Evolutionary conservation across 2,113 vertebrate species (phyloP).

Genomic region (Axis porcinus): DNA sequence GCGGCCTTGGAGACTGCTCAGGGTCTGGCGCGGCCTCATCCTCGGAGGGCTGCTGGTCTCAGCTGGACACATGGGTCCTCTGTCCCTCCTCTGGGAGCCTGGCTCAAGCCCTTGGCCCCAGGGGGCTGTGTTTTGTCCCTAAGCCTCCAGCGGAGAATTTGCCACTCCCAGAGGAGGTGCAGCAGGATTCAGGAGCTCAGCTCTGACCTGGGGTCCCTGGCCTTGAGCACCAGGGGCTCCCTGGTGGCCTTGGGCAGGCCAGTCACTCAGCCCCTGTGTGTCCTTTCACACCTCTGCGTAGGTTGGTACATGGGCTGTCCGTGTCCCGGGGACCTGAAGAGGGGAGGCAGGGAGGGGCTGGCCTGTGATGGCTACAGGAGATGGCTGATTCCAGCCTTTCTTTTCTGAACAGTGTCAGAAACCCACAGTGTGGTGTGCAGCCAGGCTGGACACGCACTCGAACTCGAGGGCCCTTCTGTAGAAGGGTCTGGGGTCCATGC

Average conservation of each 20-base stretch:
- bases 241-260: not conserved
- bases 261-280: not conserved
- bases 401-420: not conserved
- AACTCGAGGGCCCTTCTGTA: not conserved
- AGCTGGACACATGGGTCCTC: not conserved
- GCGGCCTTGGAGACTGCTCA: not conserved
- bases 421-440: not conserved
- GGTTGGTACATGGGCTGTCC: not conserved
- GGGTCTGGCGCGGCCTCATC: not conserved
- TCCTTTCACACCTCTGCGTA: not conserved
- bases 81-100: not conserved
- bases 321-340: not conserved
- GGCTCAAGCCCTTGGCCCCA: not conserved
- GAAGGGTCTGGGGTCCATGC: not conserved
- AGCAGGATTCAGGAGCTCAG: not conserved
- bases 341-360: not conserved
- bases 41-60: not conserved
- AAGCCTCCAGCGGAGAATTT: not conserved
- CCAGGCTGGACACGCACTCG: accelerated
- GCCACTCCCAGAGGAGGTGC: not conserved
- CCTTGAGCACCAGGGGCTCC: not conserved
- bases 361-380: not conserved
- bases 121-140: not conserved
- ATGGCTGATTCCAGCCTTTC: not conserved
- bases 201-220: not conserved